Conservation (phyloP, 2,888 invertebrate species). For the Blomia tropicalis region DNA sequence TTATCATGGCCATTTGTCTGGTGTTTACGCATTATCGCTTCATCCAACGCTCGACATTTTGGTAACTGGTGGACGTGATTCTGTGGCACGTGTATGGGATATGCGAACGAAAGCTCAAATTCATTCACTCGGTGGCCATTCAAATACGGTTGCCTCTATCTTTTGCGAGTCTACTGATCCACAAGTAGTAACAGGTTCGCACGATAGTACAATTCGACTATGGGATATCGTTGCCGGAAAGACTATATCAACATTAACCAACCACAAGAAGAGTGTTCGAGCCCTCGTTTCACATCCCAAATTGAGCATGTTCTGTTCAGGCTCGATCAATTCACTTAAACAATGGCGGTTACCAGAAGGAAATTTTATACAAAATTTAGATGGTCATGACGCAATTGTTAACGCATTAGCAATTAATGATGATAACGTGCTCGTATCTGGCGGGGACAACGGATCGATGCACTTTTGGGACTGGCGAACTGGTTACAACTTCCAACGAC, state of each 20-base stretch:
- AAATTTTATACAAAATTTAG: conserved; percentile 86
- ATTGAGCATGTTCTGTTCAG: conserved; percentile 87
- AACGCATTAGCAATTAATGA: conserved; percentile 89
- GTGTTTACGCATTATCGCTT: conserved; percentile 76
- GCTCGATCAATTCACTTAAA: conserved; percentile 95
- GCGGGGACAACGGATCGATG: conserved; percentile 94
- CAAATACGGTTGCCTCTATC: conserved; percentile 89
- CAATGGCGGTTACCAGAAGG: conserved; percentile 98
- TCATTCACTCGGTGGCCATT: conserved; percentile 85
- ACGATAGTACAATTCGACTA: conserved; percentile 86
- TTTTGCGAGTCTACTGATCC: conserved; percentile 84
- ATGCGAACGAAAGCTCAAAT: conserved; percentile 84
- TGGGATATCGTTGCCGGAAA: conserved; percentile 97
- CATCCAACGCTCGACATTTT: conserved; percentile 89
- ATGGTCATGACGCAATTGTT: conserved; percentile 91
- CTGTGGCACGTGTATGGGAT: conserved; percentile 55
- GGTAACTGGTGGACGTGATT: conserved; percentile 82
- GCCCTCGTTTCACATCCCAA: conserved; percentile 44
- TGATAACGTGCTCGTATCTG: conserved; percentile 89
- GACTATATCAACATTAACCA: conserved; percentile 80
- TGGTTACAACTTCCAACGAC: conserved; percentile 91
- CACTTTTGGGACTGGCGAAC: conserved; percentile 98
- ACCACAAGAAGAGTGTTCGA: conserved; percentile 80
- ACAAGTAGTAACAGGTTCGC: conserved; percentile 41
- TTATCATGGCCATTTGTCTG: conserved; percentile 96